phyloP scores from a whole-genome alignment of 2,797 vertebrate genomes.

The Schizopygopsis pylzovi region DNA sequence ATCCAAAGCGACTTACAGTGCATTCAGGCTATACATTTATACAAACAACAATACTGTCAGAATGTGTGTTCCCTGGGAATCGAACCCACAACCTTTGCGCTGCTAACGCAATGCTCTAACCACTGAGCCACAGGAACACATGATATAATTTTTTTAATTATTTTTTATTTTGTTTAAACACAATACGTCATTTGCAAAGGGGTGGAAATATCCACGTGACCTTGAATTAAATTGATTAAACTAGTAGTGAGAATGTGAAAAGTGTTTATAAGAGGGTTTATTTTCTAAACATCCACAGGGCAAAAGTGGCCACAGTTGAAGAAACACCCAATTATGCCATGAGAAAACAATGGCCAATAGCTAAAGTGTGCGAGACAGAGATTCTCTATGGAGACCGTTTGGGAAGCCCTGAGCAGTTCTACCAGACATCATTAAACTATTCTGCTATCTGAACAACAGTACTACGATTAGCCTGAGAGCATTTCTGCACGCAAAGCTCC shows the following conservation, averaged over 20 bases:
- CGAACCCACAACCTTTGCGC: too few species aligned
- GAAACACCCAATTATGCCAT: slow-evolving; percentile 22
- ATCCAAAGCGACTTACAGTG: too few species aligned
- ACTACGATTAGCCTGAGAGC: slow-evolving; percentile 21
- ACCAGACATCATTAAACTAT: slow-evolving; percentile 41
- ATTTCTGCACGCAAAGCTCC: too few species aligned
- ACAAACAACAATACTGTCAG: too few species aligned
- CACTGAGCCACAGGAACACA: too few species aligned
- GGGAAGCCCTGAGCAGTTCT: slow-evolving; percentile 18
- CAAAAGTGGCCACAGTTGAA: slow-evolving; percentile 13
- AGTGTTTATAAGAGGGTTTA: neutral
- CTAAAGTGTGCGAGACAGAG: neutral
- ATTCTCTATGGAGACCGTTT: slow-evolving; percentile 3
- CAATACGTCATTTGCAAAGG: neutral
- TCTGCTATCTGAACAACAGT: slow-evolving; percentile 31
- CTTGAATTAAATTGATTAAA: neutral
- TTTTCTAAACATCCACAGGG: slow-evolving; percentile 21
- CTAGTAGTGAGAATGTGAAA: neutral
- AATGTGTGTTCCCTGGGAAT: too few species aligned
- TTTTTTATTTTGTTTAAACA: too few species aligned
- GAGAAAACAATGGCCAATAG: slow-evolving; percentile 3
- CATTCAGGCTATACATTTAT: too few species aligned
- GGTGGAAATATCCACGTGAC: too few species aligned
- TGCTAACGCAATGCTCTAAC: too few species aligned
- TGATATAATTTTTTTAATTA: too few species aligned